These are phyloP conservation scores for Erebia epiphron DNA, from an alignment of 2,888 invertebrate genomes.

Conservation along the genomic window DNA sequence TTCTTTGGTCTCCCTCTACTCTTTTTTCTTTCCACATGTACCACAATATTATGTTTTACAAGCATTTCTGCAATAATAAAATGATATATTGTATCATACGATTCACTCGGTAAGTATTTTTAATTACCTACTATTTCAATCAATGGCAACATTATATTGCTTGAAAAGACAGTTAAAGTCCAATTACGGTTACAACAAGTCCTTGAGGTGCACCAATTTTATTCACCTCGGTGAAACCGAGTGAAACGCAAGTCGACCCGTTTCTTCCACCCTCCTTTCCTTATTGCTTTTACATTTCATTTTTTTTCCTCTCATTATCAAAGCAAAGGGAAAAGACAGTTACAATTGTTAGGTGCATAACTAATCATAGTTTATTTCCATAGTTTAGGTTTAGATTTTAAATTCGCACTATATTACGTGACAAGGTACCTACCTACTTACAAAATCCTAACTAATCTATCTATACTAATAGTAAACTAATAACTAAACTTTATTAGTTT, in stretches of 20 bases:
- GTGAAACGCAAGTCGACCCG: conserved; percentile 29
- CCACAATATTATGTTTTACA: too few relatives aligned
- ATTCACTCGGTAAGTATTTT: neutral
- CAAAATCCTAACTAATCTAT: too few relatives aligned
- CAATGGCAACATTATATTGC: neutral
- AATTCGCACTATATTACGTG: neutral
- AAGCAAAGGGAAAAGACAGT: conserved; percentile 11
- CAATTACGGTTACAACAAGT: conserved; percentile 14
- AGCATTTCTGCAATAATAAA: too few relatives aligned
- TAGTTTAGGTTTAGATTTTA: neutral
- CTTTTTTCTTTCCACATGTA: too few relatives aligned
- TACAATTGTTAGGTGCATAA: neutral
- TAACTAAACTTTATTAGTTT: too few relatives aligned
- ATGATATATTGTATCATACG: too few relatives aligned
- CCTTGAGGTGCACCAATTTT: conserved; percentile 20
- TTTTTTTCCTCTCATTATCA: conserved; percentile 18
- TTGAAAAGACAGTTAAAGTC: neutral
- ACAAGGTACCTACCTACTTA: too few relatives aligned
- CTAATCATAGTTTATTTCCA: neutral
- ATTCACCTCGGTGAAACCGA: conserved; percentile 21
- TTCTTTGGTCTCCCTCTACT: too few relatives aligned
- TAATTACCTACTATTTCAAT: neutral
- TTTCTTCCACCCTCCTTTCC: conserved; percentile 22
- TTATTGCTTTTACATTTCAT: conserved; percentile 22
- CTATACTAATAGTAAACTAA: too few relatives aligned